Percentiles rank a stretch among this genome's conserved stretches.
These are phyloP conservation scores for Dysmachus trigonus DNA, from an alignment of 2,888 invertebrate genomes.

Conservation along the genomic window DNA sequence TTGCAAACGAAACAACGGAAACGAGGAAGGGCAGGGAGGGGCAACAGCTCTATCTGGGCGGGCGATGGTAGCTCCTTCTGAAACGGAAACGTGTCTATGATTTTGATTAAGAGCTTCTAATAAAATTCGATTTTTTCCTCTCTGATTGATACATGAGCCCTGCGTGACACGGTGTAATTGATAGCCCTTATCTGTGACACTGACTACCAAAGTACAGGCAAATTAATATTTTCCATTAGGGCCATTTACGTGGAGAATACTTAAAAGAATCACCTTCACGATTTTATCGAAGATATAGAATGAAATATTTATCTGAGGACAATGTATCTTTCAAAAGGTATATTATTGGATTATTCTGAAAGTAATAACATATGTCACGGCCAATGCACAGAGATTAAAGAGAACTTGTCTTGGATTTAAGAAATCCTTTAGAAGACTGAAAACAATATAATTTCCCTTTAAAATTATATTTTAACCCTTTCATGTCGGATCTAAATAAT, in stretches of 20 bases:
- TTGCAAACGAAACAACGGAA: background rate
- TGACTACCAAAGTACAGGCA: background rate
- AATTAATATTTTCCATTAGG: constrained; percentile 17
- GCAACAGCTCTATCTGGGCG: background rate
- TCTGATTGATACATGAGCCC: constrained; percentile 12
- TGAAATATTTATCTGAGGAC: background rate
- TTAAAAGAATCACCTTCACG: background rate
- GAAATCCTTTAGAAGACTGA: no score
- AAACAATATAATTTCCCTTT: background rate
- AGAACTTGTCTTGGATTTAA: no score
- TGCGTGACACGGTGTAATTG: constrained; percentile 15
- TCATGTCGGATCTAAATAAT: no score
- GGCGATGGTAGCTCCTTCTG: background rate
- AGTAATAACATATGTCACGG: no score
- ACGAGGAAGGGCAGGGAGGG: background rate
- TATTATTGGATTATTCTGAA: background rate
- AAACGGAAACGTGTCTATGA: constrained; percentile 22
- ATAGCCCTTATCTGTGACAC: background rate
- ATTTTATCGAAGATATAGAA: background rate
- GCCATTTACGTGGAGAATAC: background rate
- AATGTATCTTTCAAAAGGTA: background rate
- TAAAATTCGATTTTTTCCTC: constrained; percentile 13
- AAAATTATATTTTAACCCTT: no score
- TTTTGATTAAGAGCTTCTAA: constrained; percentile 29
- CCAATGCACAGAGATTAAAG: no score